A percentile compares a stretch with the other conserved stretches of the same genome.
phyloP scores from a whole-genome alignment of 2,888 invertebrate species.

The Lutraria lutraria region DNA sequence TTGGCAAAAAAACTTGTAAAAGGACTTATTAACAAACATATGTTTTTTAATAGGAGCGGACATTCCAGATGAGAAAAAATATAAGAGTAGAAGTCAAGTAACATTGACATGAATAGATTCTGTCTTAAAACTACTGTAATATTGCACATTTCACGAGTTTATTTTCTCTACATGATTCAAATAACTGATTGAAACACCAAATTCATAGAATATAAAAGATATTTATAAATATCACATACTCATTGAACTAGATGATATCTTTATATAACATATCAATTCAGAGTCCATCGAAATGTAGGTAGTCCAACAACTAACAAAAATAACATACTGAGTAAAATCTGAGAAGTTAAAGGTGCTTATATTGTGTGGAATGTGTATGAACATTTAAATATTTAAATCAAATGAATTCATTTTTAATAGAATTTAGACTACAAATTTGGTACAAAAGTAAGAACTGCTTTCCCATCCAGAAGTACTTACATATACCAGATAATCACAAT shows the following conservation, averaged over 20 bases:
- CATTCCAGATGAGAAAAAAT: not conserved
- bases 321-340: not conserved
- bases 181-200: not conserved
- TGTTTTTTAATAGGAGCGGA: not conserved
- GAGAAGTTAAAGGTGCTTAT: not conserved
- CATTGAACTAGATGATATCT: too few species aligned
- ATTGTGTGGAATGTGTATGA: constrained; percentile 8
- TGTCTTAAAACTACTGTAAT: not conserved
- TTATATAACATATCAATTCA: too few species aligned
- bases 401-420: too few species aligned
- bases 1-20: too few species aligned
- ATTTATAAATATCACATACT: too few species aligned
- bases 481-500: too few species aligned
- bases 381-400: not conserved
- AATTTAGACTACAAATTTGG: too few species aligned
- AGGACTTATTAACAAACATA: too few species aligned
- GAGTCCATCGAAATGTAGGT: too few species aligned
- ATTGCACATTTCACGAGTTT: not conserved
- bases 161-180: not conserved
- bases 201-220: not conserved
- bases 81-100: not conserved
- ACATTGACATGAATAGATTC: not conserved
- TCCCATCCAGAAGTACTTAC: too few species aligned
- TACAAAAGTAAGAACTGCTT: too few species aligned
- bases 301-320: too few species aligned